Evolutionary conservation across 2,888 invertebrate species (phyloP).

Genomic region (Monochamus alternatus): DNA sequence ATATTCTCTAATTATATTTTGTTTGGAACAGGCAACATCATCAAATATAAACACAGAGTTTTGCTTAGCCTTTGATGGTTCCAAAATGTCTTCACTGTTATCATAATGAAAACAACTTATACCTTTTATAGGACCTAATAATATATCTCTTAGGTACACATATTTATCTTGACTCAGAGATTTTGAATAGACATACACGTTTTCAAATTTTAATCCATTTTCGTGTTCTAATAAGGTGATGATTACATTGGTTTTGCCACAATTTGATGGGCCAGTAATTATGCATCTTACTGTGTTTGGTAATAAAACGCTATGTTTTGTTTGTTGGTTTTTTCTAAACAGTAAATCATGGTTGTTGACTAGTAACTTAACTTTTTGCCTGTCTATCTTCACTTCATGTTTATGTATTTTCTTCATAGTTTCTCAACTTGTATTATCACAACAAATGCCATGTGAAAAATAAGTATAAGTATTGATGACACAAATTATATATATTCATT

Average conservation of each 20-base stretch:
- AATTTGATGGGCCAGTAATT: conserved; percentile 16
- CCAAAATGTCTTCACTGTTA: too few relatives aligned
- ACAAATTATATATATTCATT: background rate
- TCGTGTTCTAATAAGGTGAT: conserved; percentile 15
- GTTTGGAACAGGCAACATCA: too few relatives aligned
- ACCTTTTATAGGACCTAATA: background rate
- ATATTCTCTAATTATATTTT: too few relatives aligned
- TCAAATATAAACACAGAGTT: too few relatives aligned
- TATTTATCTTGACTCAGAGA: conserved; percentile 1
- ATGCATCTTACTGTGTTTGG: conserved; percentile 25
- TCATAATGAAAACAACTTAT: too few relatives aligned
- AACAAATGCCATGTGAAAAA: background rate
- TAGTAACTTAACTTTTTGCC: background rate
- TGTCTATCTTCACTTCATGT: background rate
- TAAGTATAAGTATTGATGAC: background rate
- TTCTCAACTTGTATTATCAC: background rate
- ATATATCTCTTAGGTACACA: conserved; percentile 1
- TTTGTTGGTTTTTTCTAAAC: background rate
- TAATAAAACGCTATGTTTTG: background rate
- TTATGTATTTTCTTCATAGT: background rate
- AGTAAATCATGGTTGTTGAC: conserved; percentile 10
- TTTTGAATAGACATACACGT: conserved; percentile 14
- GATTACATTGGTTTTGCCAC: conserved; percentile 25
- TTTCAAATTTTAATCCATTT: conserved; percentile 31
- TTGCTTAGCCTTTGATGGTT: too few relatives aligned